Base-by-base conservation (phyloP, 1,140 invertebrate species). In the Panonychus citri region DNA sequence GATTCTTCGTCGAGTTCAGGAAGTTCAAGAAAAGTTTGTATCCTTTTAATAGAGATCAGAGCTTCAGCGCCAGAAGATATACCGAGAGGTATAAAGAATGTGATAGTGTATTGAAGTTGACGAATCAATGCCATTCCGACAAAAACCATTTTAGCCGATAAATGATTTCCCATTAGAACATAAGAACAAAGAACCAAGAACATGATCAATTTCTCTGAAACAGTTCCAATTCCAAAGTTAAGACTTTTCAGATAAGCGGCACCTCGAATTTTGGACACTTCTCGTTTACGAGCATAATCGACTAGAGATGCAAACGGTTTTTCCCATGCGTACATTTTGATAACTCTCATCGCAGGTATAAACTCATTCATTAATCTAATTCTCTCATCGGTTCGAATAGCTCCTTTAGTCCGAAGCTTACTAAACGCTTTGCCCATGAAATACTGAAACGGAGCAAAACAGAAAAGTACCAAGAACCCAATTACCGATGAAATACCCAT, bases 301-400 rank as follows among this genome's bases (percentile, higher is more conserved):
- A 81, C 71, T 39, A 83, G 71, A 53, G 73, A 73, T 39, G 76
- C 73, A 64, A 86, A 87, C 0, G 80, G 77, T 62, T 77, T n/a
- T 66, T 87, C 84, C 83, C 83, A 87, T 3, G 81, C 79, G 62
- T 86, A 86, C 63, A 64, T 64, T 37, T 64, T 93, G 56, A 91
- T 82, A 27, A 87, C 80, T 68, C 85, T 79, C 63, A 91, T 85
- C 0, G 83, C 85, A 49, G 78, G 76, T 21, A 93, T 78, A n/a
- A 93, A 83, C 71, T 91, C 86, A 66, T 83, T 86, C 82, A 90
- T 88, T 52, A 88, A 67, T 53, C 80, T 73, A 1, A 91, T 80
- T 57, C 87, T 73, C 63, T 87, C 78, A 66, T 93, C 88, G n/a
- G 50, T 57, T 34, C 28, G 43, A 13, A 15, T 28, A 21, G 28